Percentiles rank a stretch among this genome's conserved stretches.
These are phyloP conservation scores for Andrena haemorrhoa DNA, from an alignment of 2,888 invertebrate species.

Conservation along the genomic window DNA sequence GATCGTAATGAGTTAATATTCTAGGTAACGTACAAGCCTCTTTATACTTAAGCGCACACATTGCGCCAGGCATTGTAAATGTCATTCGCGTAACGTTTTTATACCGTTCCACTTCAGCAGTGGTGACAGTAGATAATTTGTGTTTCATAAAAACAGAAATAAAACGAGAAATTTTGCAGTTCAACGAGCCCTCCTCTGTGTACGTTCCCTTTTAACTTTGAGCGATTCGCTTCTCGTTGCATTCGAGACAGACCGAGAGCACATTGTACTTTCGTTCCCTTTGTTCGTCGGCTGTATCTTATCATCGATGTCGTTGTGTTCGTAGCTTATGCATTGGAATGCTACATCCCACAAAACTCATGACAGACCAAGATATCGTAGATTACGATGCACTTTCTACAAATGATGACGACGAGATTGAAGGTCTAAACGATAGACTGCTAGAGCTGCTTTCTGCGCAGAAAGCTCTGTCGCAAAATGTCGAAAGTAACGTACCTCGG, in stretches of 20 bases:
- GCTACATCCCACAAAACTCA: slow-evolving; percentile 59
- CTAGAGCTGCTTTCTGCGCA: slow-evolving; percentile 74
- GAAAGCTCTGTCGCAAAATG: slow-evolving; percentile 69
- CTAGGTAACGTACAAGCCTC: slow-evolving; percentile 58
- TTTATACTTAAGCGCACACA: neutral
- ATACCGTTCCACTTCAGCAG: neutral
- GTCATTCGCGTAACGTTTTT: neutral
- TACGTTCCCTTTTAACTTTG: neutral
- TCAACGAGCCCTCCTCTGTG: neutral
- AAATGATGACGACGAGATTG: slow-evolving; percentile 76
- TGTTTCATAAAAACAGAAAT: neutral
- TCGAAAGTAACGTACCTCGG: slow-evolving; percentile 64
- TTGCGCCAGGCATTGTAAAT: neutral
- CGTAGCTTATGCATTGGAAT: slow-evolving; percentile 49
- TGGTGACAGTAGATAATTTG: neutral
- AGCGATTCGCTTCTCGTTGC: neutral
- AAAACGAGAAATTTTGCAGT: neutral
- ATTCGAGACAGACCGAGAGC: neutral
- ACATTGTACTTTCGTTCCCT: neutral
- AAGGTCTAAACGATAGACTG: slow-evolving; percentile 78
- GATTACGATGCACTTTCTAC: slow-evolving; percentile 67
- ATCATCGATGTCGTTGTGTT: slow-evolving; percentile 25
- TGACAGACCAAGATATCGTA: slow-evolving; percentile 71
- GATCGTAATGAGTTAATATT: slow-evolving; percentile 60
- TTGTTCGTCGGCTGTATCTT: neutral